A percentile compares a stretch with the other conserved stretches of the same genome.
Conservation (phyloP, 2,888 invertebrate species). For the Lomographa bimaculata region DNA sequence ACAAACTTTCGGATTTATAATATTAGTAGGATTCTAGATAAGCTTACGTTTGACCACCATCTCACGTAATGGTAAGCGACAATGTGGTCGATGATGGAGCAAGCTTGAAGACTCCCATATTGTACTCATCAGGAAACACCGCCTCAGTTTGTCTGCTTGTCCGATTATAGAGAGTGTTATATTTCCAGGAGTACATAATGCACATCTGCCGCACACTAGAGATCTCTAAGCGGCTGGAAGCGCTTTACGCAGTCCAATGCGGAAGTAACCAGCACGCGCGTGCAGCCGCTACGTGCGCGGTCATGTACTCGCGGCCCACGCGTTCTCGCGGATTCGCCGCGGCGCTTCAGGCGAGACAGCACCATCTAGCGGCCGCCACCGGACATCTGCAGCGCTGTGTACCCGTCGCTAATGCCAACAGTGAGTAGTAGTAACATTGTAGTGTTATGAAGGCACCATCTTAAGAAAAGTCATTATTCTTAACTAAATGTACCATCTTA, state of each 20-base stretch:
- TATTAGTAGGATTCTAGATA: too few species aligned
- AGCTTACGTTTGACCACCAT: too few species aligned
- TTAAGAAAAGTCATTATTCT: too few species aligned
- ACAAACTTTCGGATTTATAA: too few species aligned
- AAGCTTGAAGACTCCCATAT: too few species aligned
- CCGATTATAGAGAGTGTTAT: too few species aligned
- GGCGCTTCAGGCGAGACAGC: slow-evolving; percentile 80
- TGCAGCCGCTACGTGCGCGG: slow-evolving; percentile 91
- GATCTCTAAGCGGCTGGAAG: slow-evolving; percentile 86
- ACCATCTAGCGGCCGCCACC: slow-evolving; percentile 82
- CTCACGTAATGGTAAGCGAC: too few species aligned
- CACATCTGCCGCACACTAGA: slow-evolving; percentile 89
- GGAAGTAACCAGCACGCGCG: slow-evolving; percentile 89
- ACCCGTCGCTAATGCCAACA: slow-evolving; percentile 47
- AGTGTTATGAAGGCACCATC: too few species aligned
- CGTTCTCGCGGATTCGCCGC: slow-evolving; percentile 79
- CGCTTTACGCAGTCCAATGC: slow-evolving; percentile 89
- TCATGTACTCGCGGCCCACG: slow-evolving; percentile 87
- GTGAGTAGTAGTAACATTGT: slow-evolving; percentile 55
- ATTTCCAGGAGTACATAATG: slow-evolving; percentile 87
- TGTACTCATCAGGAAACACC: too few species aligned
- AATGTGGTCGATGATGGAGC: too few species aligned
- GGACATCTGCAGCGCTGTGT: slow-evolving; percentile 86
- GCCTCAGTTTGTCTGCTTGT: too few species aligned
- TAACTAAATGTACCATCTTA: too few species aligned